Evolutionary conservation across 2,888 invertebrate species (phyloP), one percentile per base, ranked within the genome.

Genomic region (Cabera pusaria): DNA sequence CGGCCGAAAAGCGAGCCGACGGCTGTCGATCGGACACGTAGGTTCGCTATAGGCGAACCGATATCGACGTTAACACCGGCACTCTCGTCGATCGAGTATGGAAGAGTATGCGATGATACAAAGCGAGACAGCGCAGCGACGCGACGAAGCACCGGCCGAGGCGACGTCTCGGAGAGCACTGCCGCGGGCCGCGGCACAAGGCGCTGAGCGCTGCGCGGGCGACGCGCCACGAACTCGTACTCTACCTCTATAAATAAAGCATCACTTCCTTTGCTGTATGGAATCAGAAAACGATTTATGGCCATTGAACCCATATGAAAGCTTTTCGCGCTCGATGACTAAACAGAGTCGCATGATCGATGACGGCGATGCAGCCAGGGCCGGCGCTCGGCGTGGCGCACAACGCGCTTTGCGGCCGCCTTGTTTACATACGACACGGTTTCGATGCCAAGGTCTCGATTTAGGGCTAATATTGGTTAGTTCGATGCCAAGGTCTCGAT

Each of bases 241-340:
- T 54, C 65, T 57, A 59, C 59, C 72, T 74, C 82, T 85, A 86
- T 81, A 78, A 87, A 87, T 87, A 86, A 79, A 76, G 70, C 69
- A 62, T 68, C 63, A 78, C 77, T 85, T 85, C 87, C 84, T 81
- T 83, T 76, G 74, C 68, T 61, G 54, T 66, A 76, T 69, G 68
- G 69, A 75, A 78, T 78, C 78, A 72, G 64, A 74, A 80, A 72
- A 75, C 75, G 77, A 81, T 79, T 80, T 84, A 85, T 86, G 87
- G 79, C 70, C 84, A 64, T 73, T 86, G 86, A 87, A 84, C 87
- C 72, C 81, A 68, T 67, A 70, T n/a, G n/a, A 75, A 74, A 82
- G 71, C 67, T 74, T 76, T 80, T 76, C 64, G 69, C 68, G 52
- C 56, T 43, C 55, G 49, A 56, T 75, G 71, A 73, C 70, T 70